These are phyloP conservation scores for Podarcis raffonei DNA, from an alignment of 2,113 vertebrate genomes.

Conservation along the genomic window DNA sequence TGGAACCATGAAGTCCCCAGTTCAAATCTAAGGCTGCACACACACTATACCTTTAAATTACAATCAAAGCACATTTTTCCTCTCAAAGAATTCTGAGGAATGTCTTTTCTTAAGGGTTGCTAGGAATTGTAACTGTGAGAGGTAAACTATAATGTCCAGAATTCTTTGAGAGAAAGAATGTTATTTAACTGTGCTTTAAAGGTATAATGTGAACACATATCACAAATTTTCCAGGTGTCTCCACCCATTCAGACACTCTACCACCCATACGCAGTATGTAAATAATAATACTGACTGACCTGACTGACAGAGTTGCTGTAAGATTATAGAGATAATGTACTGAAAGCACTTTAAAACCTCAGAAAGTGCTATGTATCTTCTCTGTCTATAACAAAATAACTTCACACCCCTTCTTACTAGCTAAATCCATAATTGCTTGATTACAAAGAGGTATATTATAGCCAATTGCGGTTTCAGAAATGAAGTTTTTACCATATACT, in stretches of 20 bases:
- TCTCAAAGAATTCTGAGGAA: too few relatives aligned
- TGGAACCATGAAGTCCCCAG: background rate
- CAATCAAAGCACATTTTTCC: too few relatives aligned
- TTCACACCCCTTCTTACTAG: background rate
- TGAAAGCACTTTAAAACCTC: background rate
- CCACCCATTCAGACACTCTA: too few relatives aligned
- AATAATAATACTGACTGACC: background rate
- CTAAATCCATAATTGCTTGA: background rate
- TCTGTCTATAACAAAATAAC: background rate
- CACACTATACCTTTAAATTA: too few relatives aligned
- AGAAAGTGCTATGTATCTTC: background rate
- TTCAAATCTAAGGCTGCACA: background rate
- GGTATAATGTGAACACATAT: too few relatives aligned
- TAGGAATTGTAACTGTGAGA: too few relatives aligned
- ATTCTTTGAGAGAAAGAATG: too few relatives aligned
- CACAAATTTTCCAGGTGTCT: background rate
- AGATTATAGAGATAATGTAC: background rate
- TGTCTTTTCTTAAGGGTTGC: too few relatives aligned
- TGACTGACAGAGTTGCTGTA: background rate
- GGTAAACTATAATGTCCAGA: too few relatives aligned
- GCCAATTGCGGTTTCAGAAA: background rate
- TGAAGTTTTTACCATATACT: constrained; percentile 61
- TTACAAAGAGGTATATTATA: background rate
- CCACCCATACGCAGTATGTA: too few relatives aligned
- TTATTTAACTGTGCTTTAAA: too few relatives aligned